Conservation (phyloP, 2,888 invertebrate species). For the Dinocampus coccinellae region DNA sequence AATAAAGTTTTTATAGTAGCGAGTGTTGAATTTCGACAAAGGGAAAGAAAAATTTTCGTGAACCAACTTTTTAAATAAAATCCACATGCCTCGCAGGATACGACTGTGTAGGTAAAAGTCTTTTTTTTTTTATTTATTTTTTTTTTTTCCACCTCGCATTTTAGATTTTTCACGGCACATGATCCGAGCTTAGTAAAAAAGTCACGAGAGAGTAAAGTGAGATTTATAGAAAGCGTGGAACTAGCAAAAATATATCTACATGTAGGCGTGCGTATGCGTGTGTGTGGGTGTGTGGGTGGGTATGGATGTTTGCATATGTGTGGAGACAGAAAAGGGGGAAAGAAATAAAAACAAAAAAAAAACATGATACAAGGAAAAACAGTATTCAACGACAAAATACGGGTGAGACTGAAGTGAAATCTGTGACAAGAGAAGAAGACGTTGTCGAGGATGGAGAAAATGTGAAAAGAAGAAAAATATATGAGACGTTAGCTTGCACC, state of each 20-base stretch:
- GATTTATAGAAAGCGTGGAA: constrained; percentile 17
- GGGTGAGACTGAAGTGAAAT: constrained; percentile 30
- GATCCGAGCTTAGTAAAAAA: constrained; percentile 17
- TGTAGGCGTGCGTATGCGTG: not conserved
- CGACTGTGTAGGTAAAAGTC: constrained; percentile 6
- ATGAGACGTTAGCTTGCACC: constrained; percentile 7
- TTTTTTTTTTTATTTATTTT: no score
- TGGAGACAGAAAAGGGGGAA: constrained; percentile 1
- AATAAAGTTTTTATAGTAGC: not conserved
- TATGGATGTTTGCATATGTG: not conserved
- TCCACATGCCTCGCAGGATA: constrained; percentile 19
- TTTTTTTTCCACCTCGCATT: constrained; percentile 21
- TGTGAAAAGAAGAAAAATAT: not conserved
- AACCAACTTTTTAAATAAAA: constrained; percentile 31
- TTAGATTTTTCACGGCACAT: constrained; percentile 17
- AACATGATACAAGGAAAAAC: not conserved
- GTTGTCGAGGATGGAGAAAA: not conserved
- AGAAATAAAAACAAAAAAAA: no score
- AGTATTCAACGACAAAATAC: constrained; percentile 21
- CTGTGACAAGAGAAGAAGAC: constrained; percentile 16
- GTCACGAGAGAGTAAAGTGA: constrained; percentile 21
- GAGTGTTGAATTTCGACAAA: constrained; percentile 10
- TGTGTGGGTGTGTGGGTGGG: not conserved
- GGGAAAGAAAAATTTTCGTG: constrained; percentile 20
- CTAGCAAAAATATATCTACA: not conserved